phyloP scores from a whole-genome alignment of 2,797 vertebrate genomes.

The Myoxocephalus aenaeus region DNA sequence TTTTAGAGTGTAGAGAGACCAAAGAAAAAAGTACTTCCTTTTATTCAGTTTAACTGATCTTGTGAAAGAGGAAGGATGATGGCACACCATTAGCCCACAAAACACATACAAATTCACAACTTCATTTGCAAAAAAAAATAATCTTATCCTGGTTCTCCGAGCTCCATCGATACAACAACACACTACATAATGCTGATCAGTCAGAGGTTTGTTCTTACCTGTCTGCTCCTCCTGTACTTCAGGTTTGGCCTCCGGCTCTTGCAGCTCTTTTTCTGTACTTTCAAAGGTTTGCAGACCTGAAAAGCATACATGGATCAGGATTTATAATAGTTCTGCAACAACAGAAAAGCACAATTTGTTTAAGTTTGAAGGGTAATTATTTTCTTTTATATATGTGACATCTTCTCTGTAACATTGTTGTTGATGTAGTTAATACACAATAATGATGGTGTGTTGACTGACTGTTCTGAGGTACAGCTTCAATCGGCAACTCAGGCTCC shows the following conservation, averaged over 20 bases:
- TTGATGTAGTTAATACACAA: neutral
- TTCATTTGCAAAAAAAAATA: neutral
- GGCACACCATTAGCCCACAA: neutral
- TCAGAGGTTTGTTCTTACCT: slow-evolving; percentile 50
- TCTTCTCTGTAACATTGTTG: neutral
- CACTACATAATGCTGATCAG: neutral
- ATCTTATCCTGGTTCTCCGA: neutral
- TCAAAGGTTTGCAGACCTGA: slow-evolving; percentile 73
- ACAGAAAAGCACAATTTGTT: neutral
- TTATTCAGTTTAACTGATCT: slow-evolving; percentile 39
- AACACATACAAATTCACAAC: neutral
- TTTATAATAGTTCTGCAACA: neutral
- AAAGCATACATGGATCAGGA: neutral
- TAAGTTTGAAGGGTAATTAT: neutral
- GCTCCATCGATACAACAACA: neutral
- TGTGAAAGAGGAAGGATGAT: slow-evolving; percentile 69
- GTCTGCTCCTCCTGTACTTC: slow-evolving; percentile 59
- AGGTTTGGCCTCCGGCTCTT: slow-evolving; percentile 25
- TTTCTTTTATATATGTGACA: neutral
- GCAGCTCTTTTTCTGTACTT: slow-evolving; percentile 40
- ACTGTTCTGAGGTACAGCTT: slow-evolving; percentile 72
- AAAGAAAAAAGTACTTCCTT: slow-evolving; percentile 54
- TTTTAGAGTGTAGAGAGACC: neutral
- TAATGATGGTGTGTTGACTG: neutral
- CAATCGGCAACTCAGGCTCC: slow-evolving; percentile 49